Conservation (phyloP, 2,888 invertebrate genomes). For the Brachynemurus nebulosus region DNA sequence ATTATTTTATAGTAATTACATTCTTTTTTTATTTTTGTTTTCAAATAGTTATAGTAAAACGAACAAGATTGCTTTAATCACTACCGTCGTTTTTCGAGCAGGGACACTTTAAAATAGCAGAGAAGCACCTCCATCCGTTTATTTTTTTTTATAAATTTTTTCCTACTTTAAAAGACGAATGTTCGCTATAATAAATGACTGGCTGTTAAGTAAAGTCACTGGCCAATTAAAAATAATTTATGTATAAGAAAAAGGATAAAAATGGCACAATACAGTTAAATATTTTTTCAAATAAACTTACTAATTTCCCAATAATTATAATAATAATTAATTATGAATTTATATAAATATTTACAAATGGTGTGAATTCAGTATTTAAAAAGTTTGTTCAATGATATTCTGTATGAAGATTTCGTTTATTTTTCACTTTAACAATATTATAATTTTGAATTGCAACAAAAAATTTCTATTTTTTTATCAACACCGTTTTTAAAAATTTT, state of each 20-base stretch:
- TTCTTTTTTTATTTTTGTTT: not conserved
- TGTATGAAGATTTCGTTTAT: too few relatives aligned
- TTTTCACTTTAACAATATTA: too few relatives aligned
- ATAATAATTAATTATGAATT: not conserved
- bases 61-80: conserved; percentile 9
- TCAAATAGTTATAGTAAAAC: conserved; percentile 5
- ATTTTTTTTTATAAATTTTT: not conserved
- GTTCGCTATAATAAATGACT: too few relatives aligned
- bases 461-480: too few relatives aligned
- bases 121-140: not conserved
- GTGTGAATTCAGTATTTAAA: too few relatives aligned
- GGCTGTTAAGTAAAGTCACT: conserved; percentile 1
- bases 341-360: not conserved
- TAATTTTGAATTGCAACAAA: too few relatives aligned
- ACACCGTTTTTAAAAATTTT: too few relatives aligned
- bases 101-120: not conserved
- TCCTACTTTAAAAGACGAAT: too few relatives aligned
- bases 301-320: not conserved
- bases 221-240: not conserved
- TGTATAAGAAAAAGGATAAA: not conserved
- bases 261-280: not conserved
- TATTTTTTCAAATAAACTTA: not conserved
- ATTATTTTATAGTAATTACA: conserved; percentile 5
- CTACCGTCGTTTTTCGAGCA: not conserved
- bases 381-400: too few relatives aligned